These are phyloP conservation scores for Sabatieria punctata DNA, from an alignment of 2,888 invertebrate genomes.

Conservation along the genomic window DNA sequence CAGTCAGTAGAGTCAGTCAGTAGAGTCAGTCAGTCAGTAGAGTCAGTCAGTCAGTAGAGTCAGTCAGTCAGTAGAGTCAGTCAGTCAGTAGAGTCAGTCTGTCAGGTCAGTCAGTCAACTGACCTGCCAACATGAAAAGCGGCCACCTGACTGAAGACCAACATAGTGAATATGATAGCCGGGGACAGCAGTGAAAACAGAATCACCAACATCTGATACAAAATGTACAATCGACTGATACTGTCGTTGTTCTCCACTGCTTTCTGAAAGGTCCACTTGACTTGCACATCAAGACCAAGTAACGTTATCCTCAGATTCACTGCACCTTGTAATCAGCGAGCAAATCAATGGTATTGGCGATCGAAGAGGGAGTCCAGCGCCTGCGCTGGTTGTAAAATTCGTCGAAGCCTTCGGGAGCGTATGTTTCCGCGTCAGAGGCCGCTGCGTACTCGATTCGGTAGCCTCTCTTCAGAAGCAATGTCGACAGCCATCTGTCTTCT, in stretches of 20 bases:
- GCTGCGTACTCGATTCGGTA: constrained; percentile 37
- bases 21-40: no score
- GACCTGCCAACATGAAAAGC: not conserved
- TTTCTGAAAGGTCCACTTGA: constrained; percentile 17
- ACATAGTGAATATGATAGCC: constrained; percentile 30
- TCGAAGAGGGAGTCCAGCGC: constrained; percentile 30
- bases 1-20: no score
- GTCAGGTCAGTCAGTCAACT: no score
- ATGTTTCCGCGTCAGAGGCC: constrained; percentile 36
- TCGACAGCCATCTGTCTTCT: constrained; percentile 40
- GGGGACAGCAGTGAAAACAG: constrained; percentile 29
- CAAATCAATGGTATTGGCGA: constrained; percentile 30
- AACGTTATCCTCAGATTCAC: no score
- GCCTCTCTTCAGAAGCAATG: constrained; percentile 37
- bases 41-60: no score
- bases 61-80: no score
- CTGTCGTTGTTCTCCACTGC: constrained; percentile 26
- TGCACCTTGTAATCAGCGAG: constrained; percentile 27
- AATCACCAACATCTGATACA: constrained; percentile 30
- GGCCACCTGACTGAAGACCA: constrained; percentile 25
- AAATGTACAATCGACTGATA: constrained; percentile 25
- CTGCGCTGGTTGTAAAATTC: constrained; percentile 31
- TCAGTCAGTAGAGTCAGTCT: no score
- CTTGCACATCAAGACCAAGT: not conserved
- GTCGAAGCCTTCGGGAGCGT: constrained; percentile 32